Evolutionary conservation across 2,888 invertebrate species (phyloP).

Genomic region (Cerceris ruficornis): DNA sequence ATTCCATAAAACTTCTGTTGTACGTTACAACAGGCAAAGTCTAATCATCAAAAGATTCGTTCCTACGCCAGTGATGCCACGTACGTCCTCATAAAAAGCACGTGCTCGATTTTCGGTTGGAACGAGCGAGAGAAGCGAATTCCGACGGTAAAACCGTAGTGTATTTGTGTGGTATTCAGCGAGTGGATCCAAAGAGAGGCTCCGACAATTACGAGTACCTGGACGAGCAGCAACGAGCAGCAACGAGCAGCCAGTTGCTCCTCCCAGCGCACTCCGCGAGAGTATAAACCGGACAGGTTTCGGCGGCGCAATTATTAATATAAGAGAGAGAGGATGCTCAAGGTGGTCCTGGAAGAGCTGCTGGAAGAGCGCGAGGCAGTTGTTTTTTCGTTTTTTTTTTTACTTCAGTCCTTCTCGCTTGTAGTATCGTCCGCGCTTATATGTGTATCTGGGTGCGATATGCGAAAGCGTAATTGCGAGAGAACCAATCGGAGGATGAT

Average conservation of each 20-base stretch:
- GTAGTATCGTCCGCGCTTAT: conserved; percentile 19
- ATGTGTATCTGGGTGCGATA: conserved; percentile 8
- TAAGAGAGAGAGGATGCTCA: conserved; percentile 63
- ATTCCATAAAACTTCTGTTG: neutral
- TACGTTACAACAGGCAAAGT: neutral
- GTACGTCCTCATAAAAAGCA: conserved; percentile 51
- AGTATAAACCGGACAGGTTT: conserved; percentile 77
- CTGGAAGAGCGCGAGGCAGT: conserved; percentile 42
- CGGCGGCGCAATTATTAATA: conserved; percentile 77
- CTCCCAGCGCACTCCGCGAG: conserved; percentile 60
- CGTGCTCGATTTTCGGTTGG: conserved; percentile 58
- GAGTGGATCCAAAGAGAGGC: conserved; percentile 62
- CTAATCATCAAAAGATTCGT: neutral
- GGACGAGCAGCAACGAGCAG: conserved; percentile 61
- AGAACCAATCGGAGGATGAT: conserved; percentile 28
- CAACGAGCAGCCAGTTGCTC: conserved; percentile 58
- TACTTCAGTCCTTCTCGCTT: conserved; percentile 7
- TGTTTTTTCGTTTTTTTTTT: conserved; percentile 8
- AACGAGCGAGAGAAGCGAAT: conserved; percentile 41
- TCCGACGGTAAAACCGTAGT: conserved; percentile 33
- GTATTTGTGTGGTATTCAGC: conserved; percentile 58
- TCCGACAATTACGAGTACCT: conserved; percentile 66
- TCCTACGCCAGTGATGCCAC: conserved; percentile 24
- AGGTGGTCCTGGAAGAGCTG: conserved; percentile 53
- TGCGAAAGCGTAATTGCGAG: conserved; percentile 27